Percentiles rank a stretch among this genome's conserved stretches.
Evolutionary conservation across 2,113 vertebrate genomes (phyloP).

Genomic region (Egretta garzetta): DNA sequence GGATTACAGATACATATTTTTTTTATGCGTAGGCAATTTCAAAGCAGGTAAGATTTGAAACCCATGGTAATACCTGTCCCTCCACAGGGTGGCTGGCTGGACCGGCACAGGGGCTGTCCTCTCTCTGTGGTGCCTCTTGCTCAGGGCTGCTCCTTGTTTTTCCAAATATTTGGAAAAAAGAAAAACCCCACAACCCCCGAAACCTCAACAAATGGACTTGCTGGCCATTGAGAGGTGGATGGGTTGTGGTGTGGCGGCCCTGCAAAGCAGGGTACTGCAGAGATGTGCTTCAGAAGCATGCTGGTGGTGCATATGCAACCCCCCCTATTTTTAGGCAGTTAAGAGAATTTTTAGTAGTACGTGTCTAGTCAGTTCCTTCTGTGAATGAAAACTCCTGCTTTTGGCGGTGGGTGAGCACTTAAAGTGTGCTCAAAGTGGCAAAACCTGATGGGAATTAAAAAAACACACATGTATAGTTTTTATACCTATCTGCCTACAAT

Average conservation of each 20-base stretch:
- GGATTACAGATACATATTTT: too few relatives aligned
- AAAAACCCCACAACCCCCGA: background rate
- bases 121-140: background rate
- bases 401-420: background rate
- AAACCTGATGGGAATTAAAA: background rate
- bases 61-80: background rate
- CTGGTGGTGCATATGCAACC: background rate
- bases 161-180: background rate
- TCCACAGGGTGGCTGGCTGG: background rate
- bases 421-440: background rate
- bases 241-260: background rate
- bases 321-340: background rate
- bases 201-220: background rate
- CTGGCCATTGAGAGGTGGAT: background rate
- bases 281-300: background rate
- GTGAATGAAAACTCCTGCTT: background rate
- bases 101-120: background rate
- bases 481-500: background rate
- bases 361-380: background rate
- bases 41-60: background rate
- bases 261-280: background rate
- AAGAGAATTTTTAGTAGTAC: background rate
- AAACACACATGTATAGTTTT: background rate
- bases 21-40: background rate
- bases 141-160: background rate